These are phyloP conservation scores for Camponotus fellah DNA, from an alignment of 2,888 invertebrate species.

Conservation along the genomic window DNA sequence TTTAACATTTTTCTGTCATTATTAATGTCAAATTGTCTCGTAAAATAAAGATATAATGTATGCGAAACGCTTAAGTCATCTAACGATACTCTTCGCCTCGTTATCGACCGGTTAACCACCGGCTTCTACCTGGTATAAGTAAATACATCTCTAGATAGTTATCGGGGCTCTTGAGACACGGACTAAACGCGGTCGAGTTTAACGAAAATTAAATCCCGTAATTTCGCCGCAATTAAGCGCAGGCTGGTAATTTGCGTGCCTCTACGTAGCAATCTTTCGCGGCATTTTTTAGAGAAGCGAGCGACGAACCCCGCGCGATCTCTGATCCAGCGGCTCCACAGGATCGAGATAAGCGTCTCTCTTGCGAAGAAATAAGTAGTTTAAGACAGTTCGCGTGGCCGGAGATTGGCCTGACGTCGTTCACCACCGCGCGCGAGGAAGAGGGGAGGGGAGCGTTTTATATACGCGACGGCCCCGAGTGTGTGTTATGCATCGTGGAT, in stretches of 20 bases:
- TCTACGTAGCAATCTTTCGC: constrained; percentile 57
- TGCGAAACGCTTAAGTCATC: neutral
- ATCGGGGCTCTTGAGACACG: constrained; percentile 12
- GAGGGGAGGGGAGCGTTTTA: constrained; percentile 71
- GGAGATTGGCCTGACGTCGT: constrained; percentile 73
- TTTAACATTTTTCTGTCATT: neutral
- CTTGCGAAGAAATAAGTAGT: constrained; percentile 76
- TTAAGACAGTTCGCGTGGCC: constrained; percentile 77
- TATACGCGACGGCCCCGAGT: constrained; percentile 59
- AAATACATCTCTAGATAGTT: neutral
- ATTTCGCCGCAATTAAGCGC: constrained; percentile 61
- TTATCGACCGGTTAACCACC: neutral
- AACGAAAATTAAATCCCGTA: constrained; percentile 40
- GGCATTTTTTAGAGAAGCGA: constrained; percentile 65
- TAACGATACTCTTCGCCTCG: neutral
- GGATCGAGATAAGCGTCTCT: constrained; percentile 73
- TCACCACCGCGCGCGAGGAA: constrained; percentile 50
- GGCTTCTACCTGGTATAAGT: neutral
- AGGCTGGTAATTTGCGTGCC: constrained; percentile 66
- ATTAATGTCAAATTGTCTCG: neutral
- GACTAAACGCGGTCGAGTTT: constrained; percentile 14
- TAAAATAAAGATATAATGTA: neutral
- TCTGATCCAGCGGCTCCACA: constrained; percentile 66
- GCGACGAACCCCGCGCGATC: constrained; percentile 59
- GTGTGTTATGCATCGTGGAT: constrained; percentile 70